A percentile compares a stretch with the other conserved stretches of the same genome.
These are phyloP conservation scores for Callipepla squamata DNA, from an alignment of 2,113 vertebrate species.

Conservation along the genomic window DNA sequence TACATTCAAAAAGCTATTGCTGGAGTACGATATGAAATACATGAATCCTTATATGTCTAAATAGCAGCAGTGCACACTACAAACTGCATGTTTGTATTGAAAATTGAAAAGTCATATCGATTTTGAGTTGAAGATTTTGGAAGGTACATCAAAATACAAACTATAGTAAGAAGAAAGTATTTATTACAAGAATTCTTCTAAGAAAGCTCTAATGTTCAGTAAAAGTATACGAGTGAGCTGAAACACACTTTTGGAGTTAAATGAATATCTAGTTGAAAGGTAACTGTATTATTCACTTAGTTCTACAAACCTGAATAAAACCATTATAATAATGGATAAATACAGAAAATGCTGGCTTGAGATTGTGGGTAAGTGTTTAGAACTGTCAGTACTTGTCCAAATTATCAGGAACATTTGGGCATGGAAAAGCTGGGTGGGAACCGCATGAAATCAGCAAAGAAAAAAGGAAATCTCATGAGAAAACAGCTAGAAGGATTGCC, in stretches of 20 bases:
- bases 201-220: neutral
- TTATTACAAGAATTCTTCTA: neutral
- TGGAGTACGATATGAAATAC: neutral
- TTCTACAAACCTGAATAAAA: neutral
- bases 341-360: neutral
- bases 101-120: neutral
- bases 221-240: neutral
- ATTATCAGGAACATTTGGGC: neutral
- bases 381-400: neutral
- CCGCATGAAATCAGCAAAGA: neutral
- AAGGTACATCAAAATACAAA: neutral
- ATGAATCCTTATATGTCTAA: neutral
- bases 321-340: neutral
- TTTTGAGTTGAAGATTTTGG: neutral
- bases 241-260: neutral
- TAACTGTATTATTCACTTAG: neutral
- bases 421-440: neutral
- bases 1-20: neutral
- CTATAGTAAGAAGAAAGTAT: neutral
- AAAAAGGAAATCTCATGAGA: constrained; percentile 28
- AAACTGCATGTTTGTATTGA: neutral
- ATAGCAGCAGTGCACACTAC: neutral
- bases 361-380: neutral
- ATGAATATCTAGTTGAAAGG: neutral
- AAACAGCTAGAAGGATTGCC: neutral